A percentile compares a stretch with the other conserved stretches of the same genome.
These are phyloP conservation scores for Drosophila insularis DNA, from an alignment of 1,140 invertebrate species.

Conservation along the genomic window DNA sequence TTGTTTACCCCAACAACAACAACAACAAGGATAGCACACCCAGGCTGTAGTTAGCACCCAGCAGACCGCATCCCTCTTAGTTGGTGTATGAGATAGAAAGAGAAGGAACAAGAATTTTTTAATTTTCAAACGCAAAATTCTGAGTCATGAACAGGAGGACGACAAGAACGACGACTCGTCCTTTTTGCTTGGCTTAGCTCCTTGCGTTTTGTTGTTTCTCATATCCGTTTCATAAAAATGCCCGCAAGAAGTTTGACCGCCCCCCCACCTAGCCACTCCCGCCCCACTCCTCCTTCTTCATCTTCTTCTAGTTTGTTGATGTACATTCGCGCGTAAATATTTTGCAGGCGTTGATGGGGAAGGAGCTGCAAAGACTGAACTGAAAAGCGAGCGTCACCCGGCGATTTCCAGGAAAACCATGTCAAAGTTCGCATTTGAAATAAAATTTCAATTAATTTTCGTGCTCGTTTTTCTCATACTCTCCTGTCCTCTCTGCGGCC, in stretches of 20 bases:
- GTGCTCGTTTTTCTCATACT: constrained; percentile 26
- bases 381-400: constrained; percentile 1
- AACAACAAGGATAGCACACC: constrained; percentile 52
- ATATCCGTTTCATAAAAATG: constrained; percentile 78
- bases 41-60: constrained; percentile 71
- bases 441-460: constrained; percentile 68
- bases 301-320: constrained; percentile 30
- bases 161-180: not conserved
- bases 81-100: not conserved
- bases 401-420: constrained; percentile 56
- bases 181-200: constrained; percentile 26
- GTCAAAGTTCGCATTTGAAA: constrained; percentile 66
- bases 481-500: not conserved
- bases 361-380: not conserved
- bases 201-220: constrained; percentile 72
- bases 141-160: constrained; percentile 52
- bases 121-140: constrained; percentile 75
- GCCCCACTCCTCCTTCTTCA: not conserved
- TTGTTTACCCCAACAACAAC: constrained; percentile 78
- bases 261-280: not conserved
- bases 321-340: constrained; percentile 50
- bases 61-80: constrained; percentile 59
- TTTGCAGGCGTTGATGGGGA: constrained; percentile 42
- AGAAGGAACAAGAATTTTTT: constrained; percentile 66
- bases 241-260: constrained; percentile 56